These are phyloP conservation scores for Platysternon megacephalum DNA, from an alignment of 2,113 vertebrate species.

Conservation along the genomic window DNA sequence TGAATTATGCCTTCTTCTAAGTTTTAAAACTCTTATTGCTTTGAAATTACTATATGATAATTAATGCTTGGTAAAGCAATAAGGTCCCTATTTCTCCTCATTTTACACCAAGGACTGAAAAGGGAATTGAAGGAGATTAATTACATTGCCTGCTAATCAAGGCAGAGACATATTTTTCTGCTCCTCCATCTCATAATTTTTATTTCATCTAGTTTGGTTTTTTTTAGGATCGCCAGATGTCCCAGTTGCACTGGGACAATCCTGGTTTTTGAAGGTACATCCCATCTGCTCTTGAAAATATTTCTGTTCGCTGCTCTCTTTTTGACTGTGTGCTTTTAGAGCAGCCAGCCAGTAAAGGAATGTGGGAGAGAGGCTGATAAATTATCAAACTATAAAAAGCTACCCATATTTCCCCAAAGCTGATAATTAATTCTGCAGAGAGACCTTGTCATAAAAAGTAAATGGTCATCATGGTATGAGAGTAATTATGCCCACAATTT, in stretches of 20 bases:
- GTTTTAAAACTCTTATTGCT: slow-evolving; percentile 57
- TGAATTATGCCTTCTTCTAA: slow-evolving; percentile 41
- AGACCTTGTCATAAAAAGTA: slow-evolving; percentile 60
- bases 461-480: slow-evolving; percentile 32
- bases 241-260: slow-evolving; percentile 81
- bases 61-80: slow-evolving; percentile 54
- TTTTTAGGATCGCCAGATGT: slow-evolving; percentile 82
- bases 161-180: slow-evolving; percentile 81
- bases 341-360: slow-evolving; percentile 70
- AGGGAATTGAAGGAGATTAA: slow-evolving; percentile 77
- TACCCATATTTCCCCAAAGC: slow-evolving; percentile 49
- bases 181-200: slow-evolving; percentile 79
- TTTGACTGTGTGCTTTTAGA: slow-evolving; percentile 74
- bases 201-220: slow-evolving; percentile 79
- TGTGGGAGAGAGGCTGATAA: slow-evolving; percentile 74
- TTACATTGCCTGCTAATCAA: slow-evolving; percentile 78
- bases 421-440: slow-evolving; percentile 64
- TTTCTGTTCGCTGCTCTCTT: slow-evolving; percentile 78
- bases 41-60: slow-evolving; percentile 48
- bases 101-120: slow-evolving; percentile 71
- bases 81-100: slow-evolving; percentile 58
- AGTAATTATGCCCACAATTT: slow-evolving; percentile 27
- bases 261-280: slow-evolving; percentile 79
- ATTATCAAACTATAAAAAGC: slow-evolving; percentile 74
- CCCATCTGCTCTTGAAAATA: slow-evolving; percentile 83